Base-by-base conservation (phyloP, 64 coral and sea anemone species). In the Catalaphyllia jardinei region DNA sequence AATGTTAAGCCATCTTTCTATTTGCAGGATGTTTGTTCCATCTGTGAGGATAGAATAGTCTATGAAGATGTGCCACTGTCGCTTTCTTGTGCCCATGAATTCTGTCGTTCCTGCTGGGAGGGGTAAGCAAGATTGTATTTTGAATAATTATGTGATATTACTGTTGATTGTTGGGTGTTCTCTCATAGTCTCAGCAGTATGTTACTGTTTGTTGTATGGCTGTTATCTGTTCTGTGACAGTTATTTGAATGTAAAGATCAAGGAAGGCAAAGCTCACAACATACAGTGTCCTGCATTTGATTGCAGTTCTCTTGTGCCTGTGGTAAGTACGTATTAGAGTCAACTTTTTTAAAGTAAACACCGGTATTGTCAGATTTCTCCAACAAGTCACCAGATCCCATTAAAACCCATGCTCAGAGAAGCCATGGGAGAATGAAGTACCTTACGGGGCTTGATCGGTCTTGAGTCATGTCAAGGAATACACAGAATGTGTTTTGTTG, bases 241-340 rank as follows among this genome's bases (percentile, higher is more conserved):
- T 49, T 99, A 99, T 39, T 67, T 99, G 28, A 99, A 93, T 88
- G 33, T 95, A 4, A 99, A 99, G 90, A 99, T 99, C 71, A 93
- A 73, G 50, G 97, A 99, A 78, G 97, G 97, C 2, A 94, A 99
- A 29, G 88, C 91, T 13, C 91, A 95, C 24, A 86, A 91, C 55
- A 99, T 99, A 15, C 94, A 95, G 73, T 99, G 97, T 80, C 97
- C 94, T 17, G 92, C 89, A 87, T 93, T 86, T 77, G 92, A 75
- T 55, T 99, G 97, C 65, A 91, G 89, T 78, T 78, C 94, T 31
- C 74, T 99, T n/a, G 97, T 99, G 5, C 97, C 97, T 30, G 60
- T 95, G 94, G 97, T 99, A 86, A 93, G 94, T 88, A 46, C 42
- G 7, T 46, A 8, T 4, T 6, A 46, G 42, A 46, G 42, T 5